Evolutionary conservation across 2,113 vertebrate species (phyloP).

Genomic region (Oncorhynchus masou): DNA sequence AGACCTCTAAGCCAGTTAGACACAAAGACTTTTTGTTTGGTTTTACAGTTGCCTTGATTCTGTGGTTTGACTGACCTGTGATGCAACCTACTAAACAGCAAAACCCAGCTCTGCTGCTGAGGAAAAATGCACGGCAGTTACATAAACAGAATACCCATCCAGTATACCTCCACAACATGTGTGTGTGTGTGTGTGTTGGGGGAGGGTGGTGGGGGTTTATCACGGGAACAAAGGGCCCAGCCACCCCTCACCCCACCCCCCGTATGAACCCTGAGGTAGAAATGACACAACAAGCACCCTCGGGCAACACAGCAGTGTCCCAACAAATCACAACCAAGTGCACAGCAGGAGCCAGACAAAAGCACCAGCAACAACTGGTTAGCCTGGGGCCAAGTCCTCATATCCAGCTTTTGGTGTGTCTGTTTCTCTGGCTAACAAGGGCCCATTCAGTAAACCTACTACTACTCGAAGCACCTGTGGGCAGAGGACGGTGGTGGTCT

Average conservation of each 20-base stretch:
- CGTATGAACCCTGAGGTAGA: not conserved
- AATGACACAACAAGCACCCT: not conserved
- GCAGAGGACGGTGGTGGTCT: too few species aligned
- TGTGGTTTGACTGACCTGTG: not conserved
- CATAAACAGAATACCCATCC: not conserved
- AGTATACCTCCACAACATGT: not conserved
- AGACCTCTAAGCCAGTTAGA: not conserved
- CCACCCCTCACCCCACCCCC: too few species aligned
- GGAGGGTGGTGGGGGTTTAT: too few species aligned
- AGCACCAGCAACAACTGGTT: not conserved
- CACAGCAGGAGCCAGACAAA: not conserved
- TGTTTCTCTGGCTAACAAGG: too few species aligned
- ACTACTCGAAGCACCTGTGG: too few species aligned
- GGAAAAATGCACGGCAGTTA: not conserved
- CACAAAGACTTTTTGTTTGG: not conserved
- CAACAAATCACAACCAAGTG: not conserved
- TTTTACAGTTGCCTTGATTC: not conserved
- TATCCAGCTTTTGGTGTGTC: not conserved
- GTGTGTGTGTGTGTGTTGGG: not conserved
- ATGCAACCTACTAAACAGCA: constrained; percentile 3
- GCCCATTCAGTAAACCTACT: too few species aligned
- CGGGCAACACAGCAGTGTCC: not conserved
- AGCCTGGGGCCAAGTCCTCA: not conserved
- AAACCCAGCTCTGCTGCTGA: not conserved
- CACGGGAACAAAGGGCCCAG: too few species aligned